Base-by-base conservation (phyloP, 2,888 invertebrate genomes). In the Crossocerus cetratus region DNA sequence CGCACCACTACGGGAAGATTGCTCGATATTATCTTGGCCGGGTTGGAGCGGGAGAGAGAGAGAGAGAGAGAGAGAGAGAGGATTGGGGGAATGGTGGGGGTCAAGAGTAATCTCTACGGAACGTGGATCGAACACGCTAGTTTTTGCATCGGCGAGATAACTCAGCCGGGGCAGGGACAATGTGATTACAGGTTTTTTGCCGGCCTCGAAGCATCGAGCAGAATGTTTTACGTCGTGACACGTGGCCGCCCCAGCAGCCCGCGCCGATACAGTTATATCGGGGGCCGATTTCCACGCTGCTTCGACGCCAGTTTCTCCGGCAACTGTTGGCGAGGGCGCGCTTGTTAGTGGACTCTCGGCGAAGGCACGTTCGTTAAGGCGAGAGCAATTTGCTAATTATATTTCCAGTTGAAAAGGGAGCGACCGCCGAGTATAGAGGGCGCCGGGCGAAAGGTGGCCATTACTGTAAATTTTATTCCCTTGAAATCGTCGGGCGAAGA, bases 141-240 rank as follows among this genome's bases (percentile, higher is more conserved):
- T 73, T 69, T 68, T 68, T 64, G 74, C 55, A 61, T 44, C 20
- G 14, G n/a, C 42, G 57, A 61, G 18, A 55, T 65, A 65, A 49
- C 49, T 49, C 49, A 49, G 14, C 3, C n/a, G 13, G 49, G 49
- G n/a, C 49, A 16, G 49, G 49, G 49, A 49, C 49, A 49, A 49
- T 49, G 49, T 49, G 49, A 49, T 49, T 49, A 49, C 49, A 16
- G 14, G 49, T 49, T 49, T 49, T 49, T 49, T 32, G 32, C 32
- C 32, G 8, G 4, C 32, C 32, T 32, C 8, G 32, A 32, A 32
- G 32, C 32, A 32, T 32, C 32, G 32, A 32, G 32, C 32, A 32
- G 32, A 32, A 32, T 32, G 32, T 32, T 32, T 32, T 32, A 32
- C 32, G 32, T 5, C 32, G 32, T 32, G 32, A 32, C 49, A 49